Base-by-base conservation (phyloP, 1,140 invertebrate species). In the Latrodectus geometricus region DNA sequence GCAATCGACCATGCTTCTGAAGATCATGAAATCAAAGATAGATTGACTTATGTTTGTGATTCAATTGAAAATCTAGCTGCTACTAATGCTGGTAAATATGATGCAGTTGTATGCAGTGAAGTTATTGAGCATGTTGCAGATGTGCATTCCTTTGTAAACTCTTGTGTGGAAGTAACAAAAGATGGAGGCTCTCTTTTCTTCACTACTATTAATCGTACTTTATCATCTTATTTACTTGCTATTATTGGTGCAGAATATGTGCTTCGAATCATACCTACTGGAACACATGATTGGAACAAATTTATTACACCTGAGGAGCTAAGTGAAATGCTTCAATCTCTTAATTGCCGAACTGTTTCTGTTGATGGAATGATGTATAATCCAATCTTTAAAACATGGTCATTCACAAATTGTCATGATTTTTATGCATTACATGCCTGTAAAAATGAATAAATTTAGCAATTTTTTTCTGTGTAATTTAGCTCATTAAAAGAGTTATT, bases 221-320 rank as follows among this genome's bases (percentile, higher is more conserved):
- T 93, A 7, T 66, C 92, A 54, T 94, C 96, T 5, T 95, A 94
- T 92, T n/a, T 97, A 0, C 90, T 93, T 54, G 94, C 93, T 4
- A 95, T 99, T 83, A 90, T 94, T 73, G 88, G 94, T 0, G 95
- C 94, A 8, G 98, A 99, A 93, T 93, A 95, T 91, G 80, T 97
- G 2, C 88, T 97, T 0, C 91, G 92, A 54, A 21, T 95, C 0
- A 90, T 97, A 78, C 96, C 97, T 14, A 91, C 91, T 89, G 97
- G 96, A 9, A 97, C 96, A 9, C 98, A 99, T 91, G 93, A 97
- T 73, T 98, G 95, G 94, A 93, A 96, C 14, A 97, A 97, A 91
- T 98, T 99, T 92, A 94, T 98, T 61, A 92, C 93, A 3, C 96
- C 96, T 0, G 91, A 94, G 76, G 95, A 97, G 88, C 92, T 97